Conservation (phyloP, 2,113 vertebrate species). For the Aspiorhynchus laticeps region DNA sequence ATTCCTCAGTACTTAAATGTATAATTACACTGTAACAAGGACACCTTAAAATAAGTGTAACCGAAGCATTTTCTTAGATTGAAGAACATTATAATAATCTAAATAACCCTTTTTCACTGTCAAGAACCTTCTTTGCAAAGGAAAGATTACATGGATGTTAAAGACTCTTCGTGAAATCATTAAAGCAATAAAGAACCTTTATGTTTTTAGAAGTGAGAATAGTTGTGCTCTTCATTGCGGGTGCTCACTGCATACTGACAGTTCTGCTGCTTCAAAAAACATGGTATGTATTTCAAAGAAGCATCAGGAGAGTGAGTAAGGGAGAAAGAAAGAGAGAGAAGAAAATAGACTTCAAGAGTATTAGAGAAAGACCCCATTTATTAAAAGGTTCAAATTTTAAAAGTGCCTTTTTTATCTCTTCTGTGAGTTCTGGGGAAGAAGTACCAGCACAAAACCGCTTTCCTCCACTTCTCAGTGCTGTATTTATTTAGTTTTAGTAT, state of each 20-base stretch:
- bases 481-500: constrained; percentile 9
- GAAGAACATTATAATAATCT: not conserved
- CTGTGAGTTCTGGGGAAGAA: not conserved
- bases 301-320: not conserved
- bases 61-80: too few relatives aligned
- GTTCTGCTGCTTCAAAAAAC: constrained; percentile 32
- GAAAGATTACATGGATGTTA: not conserved
- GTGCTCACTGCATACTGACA: constrained; percentile 36
- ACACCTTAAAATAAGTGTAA: too few relatives aligned
- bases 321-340: not conserved
- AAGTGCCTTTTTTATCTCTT: not conserved
- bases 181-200: not conserved
- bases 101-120: not conserved
- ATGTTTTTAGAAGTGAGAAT: not conserved
- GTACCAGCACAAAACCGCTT: not conserved
- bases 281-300: not conserved
- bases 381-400: not conserved
- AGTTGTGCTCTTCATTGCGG: not conserved
- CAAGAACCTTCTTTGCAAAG: not conserved
- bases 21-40: too few relatives aligned
- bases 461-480: not conserved
- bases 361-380: constrained; percentile 6
- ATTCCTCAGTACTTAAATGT: too few relatives aligned
- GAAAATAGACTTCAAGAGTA: not conserved
- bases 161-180: not conserved